A percentile compares a stretch with the other conserved stretches of the same genome.
Evolutionary conservation across 2,113 vertebrate species (phyloP).

Genomic region (Xiphophorus couchianus): DNA sequence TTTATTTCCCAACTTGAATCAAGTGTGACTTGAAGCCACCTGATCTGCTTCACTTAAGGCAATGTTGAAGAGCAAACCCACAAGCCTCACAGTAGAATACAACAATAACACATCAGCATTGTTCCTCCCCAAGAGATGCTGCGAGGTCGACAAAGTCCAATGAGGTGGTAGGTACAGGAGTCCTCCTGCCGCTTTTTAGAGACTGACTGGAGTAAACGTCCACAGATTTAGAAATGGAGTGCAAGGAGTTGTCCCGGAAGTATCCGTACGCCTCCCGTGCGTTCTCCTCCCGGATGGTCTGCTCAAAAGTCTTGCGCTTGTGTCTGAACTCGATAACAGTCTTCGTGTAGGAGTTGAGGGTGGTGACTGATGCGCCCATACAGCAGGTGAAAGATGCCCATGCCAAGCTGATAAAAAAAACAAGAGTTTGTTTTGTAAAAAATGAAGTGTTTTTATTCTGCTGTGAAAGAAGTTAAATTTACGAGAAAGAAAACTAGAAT

Average conservation of each 20-base stretch:
- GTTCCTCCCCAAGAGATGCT: constrained; percentile 70
- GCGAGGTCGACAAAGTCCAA: constrained; percentile 71
- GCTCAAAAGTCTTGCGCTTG: constrained; percentile 93
- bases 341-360: constrained; percentile 97
- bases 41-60: constrained; percentile 59
- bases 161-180: constrained; percentile 64
- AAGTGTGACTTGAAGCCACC: background rate
- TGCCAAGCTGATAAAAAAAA: constrained; percentile 83
- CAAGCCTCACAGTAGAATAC: constrained; percentile 1
- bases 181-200: constrained; percentile 58
- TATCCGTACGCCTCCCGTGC: constrained; percentile 88
- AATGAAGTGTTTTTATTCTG: background rate
- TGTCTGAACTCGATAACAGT: constrained; percentile 97
- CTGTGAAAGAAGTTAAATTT: background rate
- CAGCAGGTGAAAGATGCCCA: constrained; percentile 97
- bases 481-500: background rate
- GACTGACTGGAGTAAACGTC: constrained; percentile 67
- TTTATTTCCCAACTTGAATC: background rate
- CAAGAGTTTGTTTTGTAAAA: background rate
- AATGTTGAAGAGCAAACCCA: constrained; percentile 26
- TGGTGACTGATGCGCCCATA: constrained; percentile 96
- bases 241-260: constrained; percentile 85
- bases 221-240: constrained; percentile 72
- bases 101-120: constrained; percentile 67
- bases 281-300: constrained; percentile 88